Evolutionary conservation across 1,140 invertebrate genomes (phyloP), one percentile per base, ranked within the genome.

Genomic region (Zaprionus gabonicus): DNA sequence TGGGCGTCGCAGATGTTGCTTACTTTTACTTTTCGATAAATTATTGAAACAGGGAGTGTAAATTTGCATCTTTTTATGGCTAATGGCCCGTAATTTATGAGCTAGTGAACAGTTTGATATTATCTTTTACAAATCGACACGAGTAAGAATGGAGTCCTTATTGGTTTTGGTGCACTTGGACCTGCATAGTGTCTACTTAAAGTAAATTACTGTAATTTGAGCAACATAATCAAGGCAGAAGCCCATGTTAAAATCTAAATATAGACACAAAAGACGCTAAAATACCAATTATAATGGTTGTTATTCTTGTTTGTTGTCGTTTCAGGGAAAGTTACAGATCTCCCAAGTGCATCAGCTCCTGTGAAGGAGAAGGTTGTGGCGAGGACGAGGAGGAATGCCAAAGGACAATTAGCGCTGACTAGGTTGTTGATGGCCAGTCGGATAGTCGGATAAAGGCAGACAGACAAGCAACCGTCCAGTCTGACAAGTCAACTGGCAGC

Each of bases 241-340:
- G 84, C 49, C 57, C 74, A 81, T 73, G 81, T 70, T 59, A 36
- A 58, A 51, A 36, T 91, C 85, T 90, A 90, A 77, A 90, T 90
- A 85, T 90, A 90, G 86, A 85, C 65, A 85, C 85, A 90, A 85
- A 80, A 71, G 68, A 79, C 78, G 80, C 71, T 81, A 90, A 87
- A 90, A 90, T 76, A 90, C 85, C 85, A 90, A 85, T 90, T 91
- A 90, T 90, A 74, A 82, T 60, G 62, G 72, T 75, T 77, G 83
- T 70, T 80, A 46, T 65, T 71, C 62, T 69, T 57, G 56, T 53
- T 46, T 73, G 71, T 46, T 73, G 73, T 68, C 13, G 64, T 74
- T 71, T 36, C 67, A 41, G 57, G 69, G 57, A 38, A 71, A 87
- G 72, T 80, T 71, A 64, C 78, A 71, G 82, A 85, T 72, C 73